These are phyloP conservation scores for Pheosia tremula DNA, from an alignment of 2,888 invertebrate species.

Conservation along the genomic window DNA sequence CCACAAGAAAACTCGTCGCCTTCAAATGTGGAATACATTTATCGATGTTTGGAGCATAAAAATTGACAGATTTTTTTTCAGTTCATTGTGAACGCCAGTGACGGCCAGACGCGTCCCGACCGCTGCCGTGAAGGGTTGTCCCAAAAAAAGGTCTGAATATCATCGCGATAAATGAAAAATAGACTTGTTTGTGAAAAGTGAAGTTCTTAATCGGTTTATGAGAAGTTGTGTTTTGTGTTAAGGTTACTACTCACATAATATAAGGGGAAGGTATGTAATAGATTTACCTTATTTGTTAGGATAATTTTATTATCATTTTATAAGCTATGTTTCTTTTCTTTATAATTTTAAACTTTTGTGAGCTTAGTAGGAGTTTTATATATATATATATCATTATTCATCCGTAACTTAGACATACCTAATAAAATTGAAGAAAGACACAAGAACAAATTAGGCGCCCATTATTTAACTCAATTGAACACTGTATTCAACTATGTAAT, in stretches of 20 bases:
- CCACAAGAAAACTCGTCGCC: slow-evolving; percentile 73
- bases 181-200: slow-evolving; percentile 48
- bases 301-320: slow-evolving; percentile 2
- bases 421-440: too few species aligned
- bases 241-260: slow-evolving; percentile 27
- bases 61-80: slow-evolving; percentile 85
- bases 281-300: slow-evolving; percentile 1
- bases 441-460: too few species aligned
- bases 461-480: too few species aligned
- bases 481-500: too few species aligned
- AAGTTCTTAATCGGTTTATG: slow-evolving; percentile 46
- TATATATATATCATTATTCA: too few species aligned
- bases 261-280: slow-evolving; percentile 46
- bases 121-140: slow-evolving; percentile 63
- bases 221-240: slow-evolving; percentile 53
- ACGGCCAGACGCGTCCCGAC: slow-evolving; percentile 54
- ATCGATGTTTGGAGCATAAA: slow-evolving; percentile 84
- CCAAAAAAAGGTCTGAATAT: slow-evolving; percentile 50
- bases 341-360: background rate
- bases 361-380: too few species aligned
- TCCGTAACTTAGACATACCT: too few species aligned
- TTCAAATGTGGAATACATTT: slow-evolving; percentile 81
- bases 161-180: slow-evolving; percentile 38
- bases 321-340: background rate
- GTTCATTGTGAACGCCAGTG: slow-evolving; percentile 71